Conservation (phyloP, 37 sponge, comb jelly and placozoan species). For the Crambe crambe region DNA sequence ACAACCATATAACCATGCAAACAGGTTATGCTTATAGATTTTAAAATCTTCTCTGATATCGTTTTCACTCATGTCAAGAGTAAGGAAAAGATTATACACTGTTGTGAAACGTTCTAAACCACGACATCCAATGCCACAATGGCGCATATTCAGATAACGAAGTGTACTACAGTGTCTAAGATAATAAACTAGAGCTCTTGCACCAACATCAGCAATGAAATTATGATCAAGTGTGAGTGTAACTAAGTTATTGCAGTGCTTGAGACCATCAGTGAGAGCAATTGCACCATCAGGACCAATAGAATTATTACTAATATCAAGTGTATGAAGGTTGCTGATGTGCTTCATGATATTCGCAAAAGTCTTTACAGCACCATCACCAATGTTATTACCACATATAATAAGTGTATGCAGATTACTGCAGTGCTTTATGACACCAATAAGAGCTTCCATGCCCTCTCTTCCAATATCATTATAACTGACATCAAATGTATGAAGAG, state of each 20-base stretch:
- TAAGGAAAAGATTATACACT: too few relatives aligned
- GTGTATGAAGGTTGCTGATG: not conserved
- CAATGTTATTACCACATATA: not conserved
- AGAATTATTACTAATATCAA: not conserved
- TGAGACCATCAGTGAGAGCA: not conserved
- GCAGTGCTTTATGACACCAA: too few relatives aligned
- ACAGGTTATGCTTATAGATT: too few relatives aligned
- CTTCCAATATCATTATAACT: too few relatives aligned
- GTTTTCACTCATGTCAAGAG: too few relatives aligned
- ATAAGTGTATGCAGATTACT: too few relatives aligned
- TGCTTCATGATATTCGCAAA: not conserved
- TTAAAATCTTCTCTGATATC: too few relatives aligned
- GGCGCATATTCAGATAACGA: not conserved
- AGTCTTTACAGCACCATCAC: not conserved
- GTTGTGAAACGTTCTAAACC: not conserved
- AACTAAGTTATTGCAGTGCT: not conserved
- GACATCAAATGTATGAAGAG: not conserved
- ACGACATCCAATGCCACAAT: not conserved
- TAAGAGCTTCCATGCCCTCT: too few relatives aligned
- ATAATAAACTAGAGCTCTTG: not conserved
- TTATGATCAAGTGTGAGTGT: not conserved
- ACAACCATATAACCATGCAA: too few relatives aligned
- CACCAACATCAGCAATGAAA: not conserved
- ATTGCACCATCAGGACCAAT: not conserved
- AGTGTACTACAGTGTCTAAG: not conserved